These are phyloP conservation scores for Crematogaster levior DNA, from an alignment of 2,888 invertebrate species.

Conservation along the genomic window DNA sequence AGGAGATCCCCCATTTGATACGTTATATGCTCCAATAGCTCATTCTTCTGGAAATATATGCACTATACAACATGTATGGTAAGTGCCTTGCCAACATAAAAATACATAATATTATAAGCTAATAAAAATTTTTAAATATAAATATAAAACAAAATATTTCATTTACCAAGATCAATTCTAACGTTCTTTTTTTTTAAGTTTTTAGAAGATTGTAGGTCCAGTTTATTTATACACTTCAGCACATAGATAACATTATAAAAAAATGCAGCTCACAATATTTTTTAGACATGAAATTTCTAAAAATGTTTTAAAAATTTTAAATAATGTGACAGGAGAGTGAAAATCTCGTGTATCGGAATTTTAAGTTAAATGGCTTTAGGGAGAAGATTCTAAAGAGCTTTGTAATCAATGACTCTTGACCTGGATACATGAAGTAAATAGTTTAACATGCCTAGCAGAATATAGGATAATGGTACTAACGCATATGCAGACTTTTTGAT, in stretches of 20 bases:
- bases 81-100: constrained; percentile 43
- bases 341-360: constrained; percentile 8
- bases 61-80: constrained; percentile 30
- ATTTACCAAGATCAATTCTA: background rate
- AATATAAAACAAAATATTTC: constrained; percentile 9
- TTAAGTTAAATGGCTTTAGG: constrained; percentile 25
- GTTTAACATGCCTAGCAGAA: constrained; percentile 75
- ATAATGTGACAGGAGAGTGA: background rate
- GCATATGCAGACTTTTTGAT: constrained; percentile 3
- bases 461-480: constrained; percentile 49
- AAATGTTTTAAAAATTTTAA: background rate
- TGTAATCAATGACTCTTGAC: constrained; percentile 80
- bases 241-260: background rate
- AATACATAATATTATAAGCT: constrained; percentile 40
- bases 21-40: constrained; percentile 82
- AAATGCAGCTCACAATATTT: background rate
- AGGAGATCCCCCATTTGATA: constrained; percentile 64
- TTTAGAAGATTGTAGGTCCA: background rate
- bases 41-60: constrained; percentile 76
- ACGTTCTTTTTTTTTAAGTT: background rate
- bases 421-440: constrained; percentile 74
- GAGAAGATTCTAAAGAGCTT: constrained; percentile 64
- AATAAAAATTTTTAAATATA: constrained; percentile 18
- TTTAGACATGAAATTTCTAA: background rate
- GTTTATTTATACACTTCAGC: background rate